A percentile compares a stretch with the other conserved stretches of the same genome.
These are phyloP conservation scores for Panurus biarmicus DNA, from an alignment of 2,113 vertebrate species.

Conservation along the genomic window DNA sequence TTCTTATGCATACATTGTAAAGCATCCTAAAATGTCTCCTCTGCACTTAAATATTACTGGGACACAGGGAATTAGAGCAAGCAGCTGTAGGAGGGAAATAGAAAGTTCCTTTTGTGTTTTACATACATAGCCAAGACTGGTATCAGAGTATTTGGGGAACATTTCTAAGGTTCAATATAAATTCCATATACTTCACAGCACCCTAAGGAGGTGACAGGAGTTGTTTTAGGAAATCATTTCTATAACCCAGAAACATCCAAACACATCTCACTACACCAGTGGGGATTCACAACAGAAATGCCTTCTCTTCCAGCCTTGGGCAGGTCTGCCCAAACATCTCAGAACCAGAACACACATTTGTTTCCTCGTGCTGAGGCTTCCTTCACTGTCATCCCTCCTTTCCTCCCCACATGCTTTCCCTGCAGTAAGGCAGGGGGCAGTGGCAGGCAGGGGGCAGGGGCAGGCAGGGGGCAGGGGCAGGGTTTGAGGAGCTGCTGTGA, in stretches of 20 bases:
- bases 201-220: background rate
- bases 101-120: background rate
- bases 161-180: background rate
- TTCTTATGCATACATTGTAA: background rate
- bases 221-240: background rate
- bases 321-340: background rate
- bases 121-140: background rate
- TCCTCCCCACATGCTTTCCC: background rate
- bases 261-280: background rate
- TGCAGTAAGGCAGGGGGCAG: background rate
- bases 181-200: background rate
- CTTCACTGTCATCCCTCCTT: background rate
- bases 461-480: too few relatives aligned
- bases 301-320: background rate
- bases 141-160: background rate
- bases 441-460: too few relatives aligned
- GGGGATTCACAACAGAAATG: rapidly evolving
- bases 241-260: background rate
- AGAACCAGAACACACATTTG: background rate
- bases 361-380: background rate
- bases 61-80: background rate
- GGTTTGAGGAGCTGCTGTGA: background rate
- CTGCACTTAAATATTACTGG: background rate
- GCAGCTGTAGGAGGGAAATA: background rate
- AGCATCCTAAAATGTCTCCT: background rate